These are phyloP conservation scores for Lepisosteus oculatus DNA, from an alignment of 2,113 vertebrate genomes.

Conservation along the genomic window DNA sequence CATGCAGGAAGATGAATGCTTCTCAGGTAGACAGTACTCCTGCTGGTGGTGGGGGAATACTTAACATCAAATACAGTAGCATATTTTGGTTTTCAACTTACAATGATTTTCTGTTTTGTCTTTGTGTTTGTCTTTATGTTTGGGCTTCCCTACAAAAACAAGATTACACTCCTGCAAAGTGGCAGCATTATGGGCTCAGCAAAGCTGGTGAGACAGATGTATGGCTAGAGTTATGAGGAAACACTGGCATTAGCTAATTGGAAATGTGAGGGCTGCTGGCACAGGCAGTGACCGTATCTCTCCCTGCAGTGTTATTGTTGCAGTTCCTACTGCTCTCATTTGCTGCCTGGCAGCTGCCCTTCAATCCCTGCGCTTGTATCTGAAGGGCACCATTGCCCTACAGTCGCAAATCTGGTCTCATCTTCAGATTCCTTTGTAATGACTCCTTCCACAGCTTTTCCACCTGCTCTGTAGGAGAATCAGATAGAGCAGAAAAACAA, in stretches of 20 bases:
- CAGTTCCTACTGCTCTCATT: not conserved
- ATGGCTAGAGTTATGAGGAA: conserved; percentile 11
- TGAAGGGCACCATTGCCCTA: not conserved
- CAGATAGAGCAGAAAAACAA: not conserved
- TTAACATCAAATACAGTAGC: too few species aligned
- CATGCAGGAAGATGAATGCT: too few species aligned
- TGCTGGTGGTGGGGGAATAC: too few species aligned
- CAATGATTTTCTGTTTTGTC: not conserved
- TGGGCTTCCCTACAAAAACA: too few species aligned
- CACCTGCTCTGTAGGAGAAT: not conserved
- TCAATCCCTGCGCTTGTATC: not conserved
- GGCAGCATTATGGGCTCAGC: too few species aligned
- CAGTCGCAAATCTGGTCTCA: conserved; percentile 1
- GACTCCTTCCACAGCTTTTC: too few species aligned
- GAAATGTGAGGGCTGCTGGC: conserved; percentile 3
- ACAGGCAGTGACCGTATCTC: conserved; percentile 7
- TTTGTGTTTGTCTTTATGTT: not conserved
- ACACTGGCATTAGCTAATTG: conserved; percentile 11
- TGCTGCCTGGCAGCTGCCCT: conserved; percentile 8
- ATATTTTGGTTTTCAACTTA: too few species aligned
- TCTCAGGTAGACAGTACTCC: too few species aligned
- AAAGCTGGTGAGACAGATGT: conserved; percentile 10
- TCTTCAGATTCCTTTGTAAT: not conserved
- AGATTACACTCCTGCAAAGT: too few species aligned
- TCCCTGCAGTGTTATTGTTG: not conserved